Conservation (phyloP, 2,888 invertebrate genomes). For the Cerastis rubricosa region DNA sequence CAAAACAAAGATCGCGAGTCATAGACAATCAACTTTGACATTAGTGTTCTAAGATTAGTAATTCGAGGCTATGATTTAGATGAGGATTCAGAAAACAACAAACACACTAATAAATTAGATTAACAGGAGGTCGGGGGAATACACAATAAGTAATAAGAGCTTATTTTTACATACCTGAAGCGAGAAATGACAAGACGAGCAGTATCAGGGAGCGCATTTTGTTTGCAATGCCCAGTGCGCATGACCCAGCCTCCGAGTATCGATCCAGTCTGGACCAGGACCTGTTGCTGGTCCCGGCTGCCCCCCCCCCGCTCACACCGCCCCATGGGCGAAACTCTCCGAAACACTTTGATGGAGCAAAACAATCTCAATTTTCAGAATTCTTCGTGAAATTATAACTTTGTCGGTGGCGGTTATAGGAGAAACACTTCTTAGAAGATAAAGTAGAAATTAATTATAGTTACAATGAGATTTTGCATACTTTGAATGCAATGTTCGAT, state of each 20-base stretch:
- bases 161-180: constrained; percentile 83
- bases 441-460: constrained; percentile 69
- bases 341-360: constrained; percentile 83
- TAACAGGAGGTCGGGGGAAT: constrained; percentile 13
- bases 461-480: constrained; percentile 47
- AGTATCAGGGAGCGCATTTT: constrained; percentile 86
- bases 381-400: constrained; percentile 86
- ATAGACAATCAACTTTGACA: constrained; percentile 74
- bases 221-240: constrained; percentile 80
- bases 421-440: constrained; percentile 58
- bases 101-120: constrained; percentile 48
- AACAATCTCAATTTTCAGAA: constrained; percentile 88
- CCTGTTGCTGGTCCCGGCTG: constrained; percentile 85
- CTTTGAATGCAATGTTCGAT: constrained; percentile 20
- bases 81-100: constrained; percentile 50
- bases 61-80: constrained; percentile 26
- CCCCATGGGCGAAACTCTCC: constrained; percentile 69
- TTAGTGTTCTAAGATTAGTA: constrained; percentile 53
- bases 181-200: constrained; percentile 82
- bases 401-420: constrained; percentile 67
- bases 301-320: constrained; percentile 71
- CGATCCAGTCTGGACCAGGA: constrained; percentile 82
- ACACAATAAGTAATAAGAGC: constrained; percentile 50
- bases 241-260: constrained; percentile 86
- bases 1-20: constrained; percentile 64